Conservation (phyloP, 2,797 vertebrate genomes). For the Trachurus trachurus region DNA sequence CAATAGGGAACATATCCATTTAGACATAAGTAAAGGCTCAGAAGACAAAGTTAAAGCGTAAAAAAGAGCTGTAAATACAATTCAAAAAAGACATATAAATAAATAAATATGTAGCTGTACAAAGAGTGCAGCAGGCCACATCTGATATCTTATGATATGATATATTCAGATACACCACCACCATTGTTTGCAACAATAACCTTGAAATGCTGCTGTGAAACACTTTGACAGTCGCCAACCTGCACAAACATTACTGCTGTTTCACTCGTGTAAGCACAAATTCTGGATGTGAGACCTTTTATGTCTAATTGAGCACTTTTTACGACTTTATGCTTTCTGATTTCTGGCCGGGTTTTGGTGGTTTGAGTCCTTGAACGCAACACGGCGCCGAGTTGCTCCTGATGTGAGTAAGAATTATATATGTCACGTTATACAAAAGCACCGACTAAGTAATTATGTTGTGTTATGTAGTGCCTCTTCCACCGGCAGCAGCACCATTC, state of each 20-base stretch:
- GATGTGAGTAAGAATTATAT: background rate
- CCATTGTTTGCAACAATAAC: background rate
- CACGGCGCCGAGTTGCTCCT: background rate
- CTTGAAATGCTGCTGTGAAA: background rate
- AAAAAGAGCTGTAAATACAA: too few species aligned
- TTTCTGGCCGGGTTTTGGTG: background rate
- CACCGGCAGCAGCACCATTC: background rate
- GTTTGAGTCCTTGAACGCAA: slow-evolving; percentile 6
- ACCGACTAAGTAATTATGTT: background rate
- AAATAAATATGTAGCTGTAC: too few species aligned
- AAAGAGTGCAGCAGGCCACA: too few species aligned
- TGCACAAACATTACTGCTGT: background rate
- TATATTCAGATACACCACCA: background rate
- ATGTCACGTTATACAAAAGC: background rate
- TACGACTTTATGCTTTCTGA: background rate
- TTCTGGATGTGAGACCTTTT: background rate
- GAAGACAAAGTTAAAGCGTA: too few species aligned
- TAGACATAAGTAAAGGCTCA: too few species aligned
- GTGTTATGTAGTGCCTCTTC: background rate
- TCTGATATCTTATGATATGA: background rate
- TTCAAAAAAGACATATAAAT: too few species aligned
- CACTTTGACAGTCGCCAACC: background rate
- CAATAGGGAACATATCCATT: too few species aligned
- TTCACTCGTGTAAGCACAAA: background rate
- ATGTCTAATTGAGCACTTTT: background rate